Evolutionary conservation across 2,888 invertebrate species (phyloP), one percentile per base, ranked within the genome.

Genomic region (Clistopyga incitator): DNA sequence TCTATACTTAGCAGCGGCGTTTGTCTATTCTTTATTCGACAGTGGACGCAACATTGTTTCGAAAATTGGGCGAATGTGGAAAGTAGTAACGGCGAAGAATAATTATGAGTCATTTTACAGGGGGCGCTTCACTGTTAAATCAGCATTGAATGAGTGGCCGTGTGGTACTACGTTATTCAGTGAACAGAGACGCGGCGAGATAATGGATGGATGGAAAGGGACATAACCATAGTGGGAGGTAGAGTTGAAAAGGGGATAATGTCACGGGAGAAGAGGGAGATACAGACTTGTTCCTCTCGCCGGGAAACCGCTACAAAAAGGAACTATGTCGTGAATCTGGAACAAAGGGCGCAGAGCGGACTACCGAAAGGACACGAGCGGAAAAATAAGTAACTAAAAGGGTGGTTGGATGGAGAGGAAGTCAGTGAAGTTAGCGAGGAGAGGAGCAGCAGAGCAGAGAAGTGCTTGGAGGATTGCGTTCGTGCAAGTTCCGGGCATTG

Each of bases 131-230:
- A 59, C 88, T 88, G 87, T 85, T 86, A 81, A 82, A 87, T 82
- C 78, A 86, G 83, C 86, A 85, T 87, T 87, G 87, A 87, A 87
- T 83, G 85, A 85, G 86, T 84, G 79, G 84, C 79, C 61, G 70
- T 76, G 78, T 15, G 13, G 56, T 59, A 72, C 56, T 88, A 85
- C 87, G 87, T 90, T 86, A 88, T 88, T 88, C 85, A 85, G 47
- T 65, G 64, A 80, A 84, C 47, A 47, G 23, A 38, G 52, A 18
- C 42, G 20, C n/a, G 3, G 23, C 23, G 42, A 61, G 61, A 50
- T 70, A 70, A 78, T 78, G 70, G 47, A 78, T 50, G 23, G 45
- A 34, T 45, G n/a, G 52, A 20, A 18, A 10, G 25, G 20, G 64
- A 75, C 20, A 15, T 20, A 15, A 20, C 61, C n/a, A 20, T 20